Base-by-base conservation (phyloP, 1,140 invertebrate species). In the Rhizoglyphus robini region DNA sequence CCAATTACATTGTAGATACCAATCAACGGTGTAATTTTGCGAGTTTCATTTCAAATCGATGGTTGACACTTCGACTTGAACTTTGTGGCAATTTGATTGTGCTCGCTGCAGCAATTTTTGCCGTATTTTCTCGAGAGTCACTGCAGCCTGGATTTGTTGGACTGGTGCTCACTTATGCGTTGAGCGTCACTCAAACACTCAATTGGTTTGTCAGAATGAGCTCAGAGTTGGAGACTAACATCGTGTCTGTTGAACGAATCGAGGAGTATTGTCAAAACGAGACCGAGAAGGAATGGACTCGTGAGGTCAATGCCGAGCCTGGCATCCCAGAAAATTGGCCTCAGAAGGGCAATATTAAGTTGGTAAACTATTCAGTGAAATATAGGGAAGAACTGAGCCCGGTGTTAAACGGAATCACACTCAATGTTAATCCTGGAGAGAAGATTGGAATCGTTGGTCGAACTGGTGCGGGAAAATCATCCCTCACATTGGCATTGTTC, bases 121-220 rank as follows among this genome's bases (percentile, higher is more conserved):
- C 88, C 65, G 91, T 96, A 1, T 72, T 91, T 32, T 82, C 79
- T 36, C 82, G 84, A 63, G 82, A 87, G 66, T 81, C 74, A 63
- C 76, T 69, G 11, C 38, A 80, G 73, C 76, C 89, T 23, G 90
- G 90, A 49, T 75, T 88, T 49, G 90, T 94, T 51, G 92, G 92
- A 41, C 78, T 96, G 30, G 91, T 90, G 1, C 81, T 96, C 70
- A 90, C 86, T 71, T 95, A 94, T 75, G 87, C 92, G 27, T 76
- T 95, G 59, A 86, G 88, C 81, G 86, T 88, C 51, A 96, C 93
- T 0, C 88, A 92, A 82, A 92, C 89, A 0, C 77, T 97, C 4
- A 97, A 96, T 75, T 96, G 90, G 92, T 78, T 96, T 67, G 93
- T 99, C 5, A 80, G 93, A 67, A 96, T 96, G 91, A 90, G 89